A percentile compares a stretch with the other conserved stretches of the same genome.
Conservation (phyloP, 2,888 invertebrate species). For the Poecilobothrus nobilitatus region DNA sequence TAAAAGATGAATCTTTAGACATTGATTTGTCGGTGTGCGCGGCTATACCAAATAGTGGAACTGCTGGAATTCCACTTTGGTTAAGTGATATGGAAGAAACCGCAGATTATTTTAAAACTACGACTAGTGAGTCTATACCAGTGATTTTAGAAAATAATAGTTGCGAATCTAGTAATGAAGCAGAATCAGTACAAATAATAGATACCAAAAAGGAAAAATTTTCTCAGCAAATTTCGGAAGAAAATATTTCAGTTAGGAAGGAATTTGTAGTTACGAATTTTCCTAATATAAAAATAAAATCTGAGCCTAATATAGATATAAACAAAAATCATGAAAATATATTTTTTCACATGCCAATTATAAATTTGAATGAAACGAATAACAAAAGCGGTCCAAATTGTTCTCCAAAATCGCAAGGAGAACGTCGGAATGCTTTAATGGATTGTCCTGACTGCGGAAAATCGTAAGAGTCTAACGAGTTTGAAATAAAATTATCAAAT, state of each 20-base stretch:
- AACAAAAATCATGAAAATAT: background rate
- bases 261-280: background rate
- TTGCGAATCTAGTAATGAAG: background rate
- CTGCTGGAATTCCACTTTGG: background rate
- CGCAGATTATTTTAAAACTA: constrained; percentile 16
- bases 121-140: constrained; percentile 12
- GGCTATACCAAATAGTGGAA: constrained; percentile 35
- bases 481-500: background rate
- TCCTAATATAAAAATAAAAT: background rate
- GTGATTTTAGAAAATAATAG: constrained; percentile 11
- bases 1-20: constrained; percentile 38
- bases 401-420: constrained; percentile 23
- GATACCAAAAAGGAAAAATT: background rate
- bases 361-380: background rate
- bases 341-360: background rate
- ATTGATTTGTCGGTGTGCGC: constrained; percentile 41
- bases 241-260: constrained; percentile 9
- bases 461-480: constrained; percentile 31
- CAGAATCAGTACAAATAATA: background rate
- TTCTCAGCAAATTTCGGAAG: background rate
- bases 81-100: constrained; percentile 37
- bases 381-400: background rate
- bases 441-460: constrained; percentile 43
- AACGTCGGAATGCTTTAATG: constrained; percentile 39
- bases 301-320: background rate